Evolutionary conservation across 2,113 vertebrate genomes (phyloP).

Genomic region (Murina feae): DNA sequence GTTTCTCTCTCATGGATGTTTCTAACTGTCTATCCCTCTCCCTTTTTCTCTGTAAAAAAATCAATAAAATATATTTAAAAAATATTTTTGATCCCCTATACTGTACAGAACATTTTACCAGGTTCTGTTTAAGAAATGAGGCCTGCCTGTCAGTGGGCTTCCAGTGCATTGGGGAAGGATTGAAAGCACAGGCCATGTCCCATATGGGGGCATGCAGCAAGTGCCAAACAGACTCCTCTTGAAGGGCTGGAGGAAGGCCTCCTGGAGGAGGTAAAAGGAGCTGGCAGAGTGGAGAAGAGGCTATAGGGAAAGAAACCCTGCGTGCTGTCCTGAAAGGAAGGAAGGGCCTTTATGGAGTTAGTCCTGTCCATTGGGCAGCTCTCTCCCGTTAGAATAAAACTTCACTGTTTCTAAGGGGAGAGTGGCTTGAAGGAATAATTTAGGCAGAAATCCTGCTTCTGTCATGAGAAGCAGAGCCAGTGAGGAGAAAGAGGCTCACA

Average conservation of each 20-base stretch:
- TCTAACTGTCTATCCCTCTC: too few relatives aligned
- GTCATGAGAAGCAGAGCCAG: neutral
- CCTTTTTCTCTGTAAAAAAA: too few relatives aligned
- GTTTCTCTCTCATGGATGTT: too few relatives aligned
- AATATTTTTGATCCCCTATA: neutral
- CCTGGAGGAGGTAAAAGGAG: neutral
- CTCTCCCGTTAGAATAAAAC: neutral
- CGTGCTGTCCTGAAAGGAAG: neutral
- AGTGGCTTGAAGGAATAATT: neutral
- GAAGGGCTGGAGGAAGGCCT: neutral
- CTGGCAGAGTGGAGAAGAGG: neutral
- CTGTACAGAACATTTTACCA: neutral
- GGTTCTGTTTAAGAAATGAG: neutral
- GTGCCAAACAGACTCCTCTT: neutral
- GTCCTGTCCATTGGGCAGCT: neutral
- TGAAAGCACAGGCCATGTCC: neutral
- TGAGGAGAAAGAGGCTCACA: neutral
- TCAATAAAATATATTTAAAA: too few relatives aligned
- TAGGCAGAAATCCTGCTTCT: neutral
- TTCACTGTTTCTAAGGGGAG: neutral
- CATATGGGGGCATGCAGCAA: neutral
- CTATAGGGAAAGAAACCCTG: neutral
- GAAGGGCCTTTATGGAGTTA: too few relatives aligned
- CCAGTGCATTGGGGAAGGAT: neutral
- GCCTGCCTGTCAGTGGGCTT: neutral